Evolutionary conservation across 1,140 invertebrate species (phyloP).

Genomic region (Brachionus koreanus): DNA sequence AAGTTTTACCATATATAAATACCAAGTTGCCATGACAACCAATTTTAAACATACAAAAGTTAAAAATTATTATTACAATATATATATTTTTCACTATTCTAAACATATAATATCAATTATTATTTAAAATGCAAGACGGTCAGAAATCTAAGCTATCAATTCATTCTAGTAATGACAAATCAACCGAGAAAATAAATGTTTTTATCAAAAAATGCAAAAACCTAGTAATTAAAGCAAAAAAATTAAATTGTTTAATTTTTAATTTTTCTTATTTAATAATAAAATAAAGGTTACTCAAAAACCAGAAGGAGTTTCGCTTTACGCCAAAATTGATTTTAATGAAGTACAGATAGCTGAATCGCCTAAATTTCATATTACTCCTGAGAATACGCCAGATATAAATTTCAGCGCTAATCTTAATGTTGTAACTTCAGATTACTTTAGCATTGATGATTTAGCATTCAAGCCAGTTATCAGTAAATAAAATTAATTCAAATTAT

Average conservation of each 20-base stretch:
- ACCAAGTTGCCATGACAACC: not conserved
- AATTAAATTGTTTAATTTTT: not conserved
- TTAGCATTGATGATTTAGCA: conserved; percentile 17
- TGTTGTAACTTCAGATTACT: not conserved
- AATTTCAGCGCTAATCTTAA: conserved; percentile 18
- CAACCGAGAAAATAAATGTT: conserved; percentile 23
- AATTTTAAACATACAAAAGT: not conserved
- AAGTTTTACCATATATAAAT: not conserved
- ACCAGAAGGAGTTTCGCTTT: conserved; percentile 25
- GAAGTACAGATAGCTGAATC: conserved; percentile 31
- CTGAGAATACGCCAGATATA: conserved; percentile 14
- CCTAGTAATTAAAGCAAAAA: not conserved
- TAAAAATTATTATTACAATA: not conserved
- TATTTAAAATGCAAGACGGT: conserved; percentile 26
- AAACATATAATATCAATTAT: not conserved
- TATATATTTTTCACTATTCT: not conserved
- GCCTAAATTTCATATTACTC: conserved; percentile 1
- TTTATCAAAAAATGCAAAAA: conserved; percentile 44
- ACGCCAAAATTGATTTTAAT: conserved; percentile 41
- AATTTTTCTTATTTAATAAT: no score
- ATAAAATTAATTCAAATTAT: not conserved
- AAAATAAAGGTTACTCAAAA: conserved; percentile 22
- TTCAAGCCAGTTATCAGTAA: conserved; percentile 44
- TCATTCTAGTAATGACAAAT: conserved; percentile 34
- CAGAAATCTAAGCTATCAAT: conserved; percentile 29